Conservation (phyloP, 2,113 vertebrate genomes). For the Xiphophorus maculatus region DNA sequence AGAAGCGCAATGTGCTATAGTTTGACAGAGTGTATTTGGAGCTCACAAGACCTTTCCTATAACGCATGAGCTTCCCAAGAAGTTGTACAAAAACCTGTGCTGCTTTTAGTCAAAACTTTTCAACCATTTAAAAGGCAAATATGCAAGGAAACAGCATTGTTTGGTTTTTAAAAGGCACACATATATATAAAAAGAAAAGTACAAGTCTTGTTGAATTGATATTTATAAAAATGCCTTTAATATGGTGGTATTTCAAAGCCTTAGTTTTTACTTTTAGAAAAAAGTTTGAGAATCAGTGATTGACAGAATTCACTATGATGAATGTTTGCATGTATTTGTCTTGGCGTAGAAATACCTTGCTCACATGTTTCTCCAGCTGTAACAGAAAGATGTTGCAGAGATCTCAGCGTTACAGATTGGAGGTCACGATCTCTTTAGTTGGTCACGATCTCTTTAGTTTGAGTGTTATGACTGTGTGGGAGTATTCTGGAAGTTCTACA, state of each 20-base stretch:
- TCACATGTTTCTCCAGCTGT: constrained; percentile 36
- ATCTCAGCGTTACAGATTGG: constrained; percentile 49
- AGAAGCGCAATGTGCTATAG: background rate
- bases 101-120: background rate
- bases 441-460: constrained; percentile 33
- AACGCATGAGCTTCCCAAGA: background rate
- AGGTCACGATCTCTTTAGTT: constrained; percentile 36
- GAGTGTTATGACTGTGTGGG: constrained; percentile 36
- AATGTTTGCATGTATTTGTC: background rate
- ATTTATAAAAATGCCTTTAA: too few relatives aligned
- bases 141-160: too few relatives aligned
- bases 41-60: background rate
- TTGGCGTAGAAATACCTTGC: constrained; percentile 23
- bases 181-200: background rate
- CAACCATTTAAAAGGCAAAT: background rate
- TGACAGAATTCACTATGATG: background rate
- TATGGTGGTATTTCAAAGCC: too few relatives aligned
- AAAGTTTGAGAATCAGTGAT: too few relatives aligned
- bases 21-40: background rate
- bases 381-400: constrained; percentile 53
- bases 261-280: too few relatives aligned
- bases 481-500: constrained; percentile 8
- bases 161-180: too few relatives aligned
- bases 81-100: background rate
- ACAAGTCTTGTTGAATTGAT: background rate